Evolutionary conservation across 2,113 vertebrate genomes (phyloP).

Genomic region (Neodon shergylaensis): DNA sequence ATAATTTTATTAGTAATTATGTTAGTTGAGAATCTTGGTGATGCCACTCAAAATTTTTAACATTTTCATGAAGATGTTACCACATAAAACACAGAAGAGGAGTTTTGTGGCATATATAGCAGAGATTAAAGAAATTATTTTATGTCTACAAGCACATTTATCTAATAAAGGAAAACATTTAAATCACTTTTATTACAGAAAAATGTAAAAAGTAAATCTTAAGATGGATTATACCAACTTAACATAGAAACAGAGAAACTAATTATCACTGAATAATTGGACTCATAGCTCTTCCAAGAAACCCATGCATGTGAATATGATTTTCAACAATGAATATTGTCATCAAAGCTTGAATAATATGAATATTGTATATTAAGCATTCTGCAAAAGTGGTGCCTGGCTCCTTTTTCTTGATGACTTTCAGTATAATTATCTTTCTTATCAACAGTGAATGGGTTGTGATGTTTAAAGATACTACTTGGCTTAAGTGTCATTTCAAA

Average conservation of each 20-base stretch:
- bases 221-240: background rate
- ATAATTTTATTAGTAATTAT: background rate
- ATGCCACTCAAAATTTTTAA: background rate
- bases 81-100: background rate
- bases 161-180: background rate
- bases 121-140: background rate
- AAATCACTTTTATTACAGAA: background rate
- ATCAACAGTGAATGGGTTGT: background rate
- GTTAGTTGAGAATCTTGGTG: background rate
- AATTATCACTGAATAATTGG: constrained; percentile 44
- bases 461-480: background rate
- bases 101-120: background rate
- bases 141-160: background rate
- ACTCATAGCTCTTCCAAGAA: background rate
- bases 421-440: background rate
- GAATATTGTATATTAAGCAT: background rate
- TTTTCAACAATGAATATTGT: background rate
- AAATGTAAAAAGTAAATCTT: background rate
- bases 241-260: background rate
- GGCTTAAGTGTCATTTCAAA: background rate
- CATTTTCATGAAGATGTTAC: background rate
- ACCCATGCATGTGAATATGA: background rate
- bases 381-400: background rate
- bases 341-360: background rate
- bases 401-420: background rate